A percentile compares a stretch with the other conserved stretches of the same genome.
Conservation (phyloP, 2,888 invertebrate genomes). For the Cyclophora punctaria region DNA sequence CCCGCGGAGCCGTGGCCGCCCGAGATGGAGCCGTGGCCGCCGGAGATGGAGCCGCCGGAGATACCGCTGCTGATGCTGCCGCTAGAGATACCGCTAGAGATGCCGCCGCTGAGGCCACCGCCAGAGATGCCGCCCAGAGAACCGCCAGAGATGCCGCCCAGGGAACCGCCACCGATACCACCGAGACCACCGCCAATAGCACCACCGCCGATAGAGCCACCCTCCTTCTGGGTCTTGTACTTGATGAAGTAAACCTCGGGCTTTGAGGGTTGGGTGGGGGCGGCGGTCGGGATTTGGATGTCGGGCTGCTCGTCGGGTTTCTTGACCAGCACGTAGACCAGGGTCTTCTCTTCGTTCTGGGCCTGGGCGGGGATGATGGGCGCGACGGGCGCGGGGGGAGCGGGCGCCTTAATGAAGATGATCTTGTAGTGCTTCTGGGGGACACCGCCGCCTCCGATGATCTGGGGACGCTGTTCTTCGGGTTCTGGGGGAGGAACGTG, state of each 20-base stretch:
- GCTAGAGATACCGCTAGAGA: constrained; percentile 29
- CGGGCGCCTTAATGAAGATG: constrained; percentile 90
- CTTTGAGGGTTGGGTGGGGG: constrained; percentile 85
- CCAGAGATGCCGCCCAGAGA: constrained; percentile 28
- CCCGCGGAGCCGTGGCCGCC: constrained; percentile 41
- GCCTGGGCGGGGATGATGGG: constrained; percentile 83
- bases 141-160: constrained; percentile 33
- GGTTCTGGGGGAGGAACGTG: constrained; percentile 89
- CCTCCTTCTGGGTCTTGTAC: constrained; percentile 83
- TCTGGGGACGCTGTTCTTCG: constrained; percentile 79
- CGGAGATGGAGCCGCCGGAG: constrained; percentile 29
- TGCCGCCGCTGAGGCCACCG: constrained; percentile 30
- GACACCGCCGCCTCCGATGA: constrained; percentile 77
- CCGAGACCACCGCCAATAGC: constrained; percentile 33
- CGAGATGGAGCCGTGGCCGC: constrained; percentile 26
- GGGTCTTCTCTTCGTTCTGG: constrained; percentile 86
- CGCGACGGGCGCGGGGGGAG: constrained; percentile 83
- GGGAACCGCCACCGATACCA: constrained; percentile 33
- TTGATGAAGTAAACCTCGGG: constrained; percentile 91
- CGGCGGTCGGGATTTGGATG: constrained; percentile 82
- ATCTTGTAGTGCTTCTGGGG: constrained; percentile 89
- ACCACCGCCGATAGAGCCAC: constrained; percentile 38
- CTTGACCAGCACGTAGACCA: constrained; percentile 88
- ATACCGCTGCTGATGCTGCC: constrained; percentile 33
- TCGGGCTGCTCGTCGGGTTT: constrained; percentile 88